Evolutionary conservation across 2,797 vertebrate species (phyloP), one percentile per base, ranked within the genome.

Genomic region (Hypotaenidia okinawae): DNA sequence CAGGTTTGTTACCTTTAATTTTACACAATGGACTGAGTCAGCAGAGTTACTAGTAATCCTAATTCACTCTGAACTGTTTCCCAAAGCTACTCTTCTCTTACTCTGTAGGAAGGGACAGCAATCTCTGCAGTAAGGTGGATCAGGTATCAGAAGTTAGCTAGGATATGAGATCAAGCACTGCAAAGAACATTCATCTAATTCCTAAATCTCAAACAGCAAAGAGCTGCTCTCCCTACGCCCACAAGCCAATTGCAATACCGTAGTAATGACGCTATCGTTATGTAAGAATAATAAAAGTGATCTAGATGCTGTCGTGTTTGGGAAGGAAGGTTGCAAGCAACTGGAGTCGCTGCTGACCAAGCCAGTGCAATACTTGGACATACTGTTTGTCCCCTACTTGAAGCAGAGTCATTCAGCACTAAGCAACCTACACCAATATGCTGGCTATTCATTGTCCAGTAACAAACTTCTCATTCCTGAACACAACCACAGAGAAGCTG

Each of bases 391-490:
- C 41, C 51, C 75, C 58, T 32, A 23, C 39, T 57, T n/a, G 30
- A 63, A 54, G 64, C 28, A 58, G 55, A 41, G 35, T 35, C 10
- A 11, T 75, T 64, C n/a, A 55, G 49, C 58, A 19, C 11, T 63
- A n/a, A 32, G 24, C 52, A 59, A 78, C 16, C 51, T 37, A 13
- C 39, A 52, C 8, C 0, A 0, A 6, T 18, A 43, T 24, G 63
- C 55, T 6, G 35, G 25, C 33, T 59, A 13, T 32, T 41, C 19
- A n/a, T 49, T 41, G 72, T 2, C 13, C 59, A 51, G 0, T 30
- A 58, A 16, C 35, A 37, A 68, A 49, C 18, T 54, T 79, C 6
- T 52, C 30, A 23, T 22, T 90, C 23, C 55, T 30, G 25, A 90
- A 19, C 30, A n/a, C 0, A 2, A 14, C 5, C 32, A 59, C 16